Conservation (phyloP, 2,888 invertebrate species). For the Sinohyriopsis cumingii region DNA sequence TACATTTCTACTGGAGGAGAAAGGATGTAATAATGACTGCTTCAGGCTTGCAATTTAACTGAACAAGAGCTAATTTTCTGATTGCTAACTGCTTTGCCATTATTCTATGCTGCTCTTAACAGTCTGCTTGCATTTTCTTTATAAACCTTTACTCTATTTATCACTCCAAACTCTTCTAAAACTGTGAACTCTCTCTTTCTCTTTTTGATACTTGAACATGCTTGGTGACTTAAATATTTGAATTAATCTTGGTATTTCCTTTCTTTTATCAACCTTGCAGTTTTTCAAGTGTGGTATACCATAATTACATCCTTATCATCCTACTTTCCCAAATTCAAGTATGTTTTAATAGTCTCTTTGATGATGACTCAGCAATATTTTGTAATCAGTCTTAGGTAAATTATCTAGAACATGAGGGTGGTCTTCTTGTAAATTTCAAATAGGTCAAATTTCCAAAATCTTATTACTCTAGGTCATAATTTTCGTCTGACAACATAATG, state of each 20-base stretch:
- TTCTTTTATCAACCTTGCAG: constrained; percentile 1
- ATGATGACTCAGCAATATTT: constrained; percentile 18
- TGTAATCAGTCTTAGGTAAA: constrained; percentile 6
- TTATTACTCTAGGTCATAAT: constrained; percentile 17
- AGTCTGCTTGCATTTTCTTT: too few relatives aligned
- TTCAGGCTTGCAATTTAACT: too few relatives aligned
- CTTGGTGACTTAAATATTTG: too few relatives aligned
- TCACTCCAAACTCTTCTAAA: too few relatives aligned
- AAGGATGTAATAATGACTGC: too few relatives aligned
- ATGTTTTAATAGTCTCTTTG: constrained; percentile 7
- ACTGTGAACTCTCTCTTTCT: too few relatives aligned
- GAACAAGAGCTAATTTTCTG: too few relatives aligned
- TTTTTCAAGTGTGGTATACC: neutral
- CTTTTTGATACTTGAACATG: too few relatives aligned
- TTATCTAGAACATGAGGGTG: constrained; percentile 8
- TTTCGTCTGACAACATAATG: constrained; percentile 19
- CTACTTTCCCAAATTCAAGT: constrained; percentile 5
- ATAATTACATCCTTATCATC: constrained; percentile 6
- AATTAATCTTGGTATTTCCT: neutral
- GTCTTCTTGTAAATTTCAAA: constrained; percentile 7
- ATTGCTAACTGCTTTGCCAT: too few relatives aligned
- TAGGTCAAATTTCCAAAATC: constrained; percentile 14
- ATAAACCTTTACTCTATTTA: too few relatives aligned
- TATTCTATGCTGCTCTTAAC: too few relatives aligned
- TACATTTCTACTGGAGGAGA: too few relatives aligned